These are phyloP conservation scores for Erynnis tages DNA, from an alignment of 2,888 invertebrate genomes.

Conservation along the genomic window DNA sequence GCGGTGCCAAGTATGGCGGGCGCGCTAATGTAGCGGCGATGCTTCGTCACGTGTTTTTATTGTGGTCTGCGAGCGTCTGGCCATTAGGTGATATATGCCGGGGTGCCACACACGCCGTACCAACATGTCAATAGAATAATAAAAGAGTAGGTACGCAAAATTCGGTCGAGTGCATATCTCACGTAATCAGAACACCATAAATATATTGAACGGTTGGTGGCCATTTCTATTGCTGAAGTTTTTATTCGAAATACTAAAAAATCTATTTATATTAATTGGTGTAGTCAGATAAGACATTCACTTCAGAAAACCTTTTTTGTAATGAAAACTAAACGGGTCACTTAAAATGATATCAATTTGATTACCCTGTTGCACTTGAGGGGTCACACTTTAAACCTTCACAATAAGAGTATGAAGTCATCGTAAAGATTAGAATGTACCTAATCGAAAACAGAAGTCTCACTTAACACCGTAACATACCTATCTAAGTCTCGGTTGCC, in stretches of 20 bases:
- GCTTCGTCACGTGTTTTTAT: slow-evolving; percentile 66
- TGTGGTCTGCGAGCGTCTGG: slow-evolving; percentile 54
- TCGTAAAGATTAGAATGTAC: neutral
- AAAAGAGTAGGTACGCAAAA: neutral
- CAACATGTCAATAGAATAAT: slow-evolving; percentile 28
- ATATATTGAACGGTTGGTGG: no score
- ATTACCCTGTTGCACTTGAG: neutral
- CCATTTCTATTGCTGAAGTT: no score
- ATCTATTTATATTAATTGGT: no score
- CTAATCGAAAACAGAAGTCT: neutral
- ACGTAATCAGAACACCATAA: no score
- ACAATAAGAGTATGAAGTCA: slow-evolving; percentile 2
- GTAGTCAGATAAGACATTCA: no score
- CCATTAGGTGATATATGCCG: slow-evolving; percentile 56
- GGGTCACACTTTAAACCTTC: neutral
- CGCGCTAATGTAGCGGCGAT: slow-evolving; percentile 75
- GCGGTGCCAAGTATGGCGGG: slow-evolving; percentile 78
- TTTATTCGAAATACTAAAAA: no score
- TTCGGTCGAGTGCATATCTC: neutral
- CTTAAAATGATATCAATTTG: no score
- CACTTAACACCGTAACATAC: neutral
- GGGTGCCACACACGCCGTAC: slow-evolving; percentile 56
- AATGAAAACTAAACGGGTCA: no score
- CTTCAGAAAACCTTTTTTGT: no score
- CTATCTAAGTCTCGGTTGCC: slow-evolving; percentile 30